A percentile compares a stretch with the other conserved stretches of the same genome.
Conservation (phyloP, 2,888 invertebrate species). For the Bibio marci region DNA sequence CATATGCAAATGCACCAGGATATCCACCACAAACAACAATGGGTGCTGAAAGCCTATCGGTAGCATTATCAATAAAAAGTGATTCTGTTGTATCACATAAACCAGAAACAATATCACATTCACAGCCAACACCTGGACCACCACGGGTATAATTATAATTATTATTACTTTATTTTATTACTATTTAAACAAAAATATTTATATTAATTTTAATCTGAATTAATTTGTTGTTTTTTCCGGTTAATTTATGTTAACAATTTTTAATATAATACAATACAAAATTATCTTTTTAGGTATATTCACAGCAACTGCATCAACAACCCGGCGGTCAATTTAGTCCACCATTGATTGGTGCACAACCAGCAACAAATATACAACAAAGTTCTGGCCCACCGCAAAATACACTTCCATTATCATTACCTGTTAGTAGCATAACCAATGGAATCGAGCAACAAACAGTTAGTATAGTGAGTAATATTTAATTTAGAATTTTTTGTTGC, state of each 20-base stretch:
- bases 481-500: background rate
- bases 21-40: conserved; percentile 23
- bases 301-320: background rate
- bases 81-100: conserved; percentile 17
- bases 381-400: background rate
- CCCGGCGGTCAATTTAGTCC: conserved; percentile 10
- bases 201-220: too few species aligned
- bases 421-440: conserved; percentile 15
- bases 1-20: conserved; percentile 27
- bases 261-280: background rate
- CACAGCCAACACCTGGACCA: conserved; percentile 15
- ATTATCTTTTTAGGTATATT: background rate
- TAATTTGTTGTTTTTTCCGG: too few species aligned
- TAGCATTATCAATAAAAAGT: conserved; percentile 18
- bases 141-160: background rate
- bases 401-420: conserved; percentile 9
- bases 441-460: conserved; percentile 20
- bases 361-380: background rate
- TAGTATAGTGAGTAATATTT: conserved; percentile 25
- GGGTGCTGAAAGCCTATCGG: conserved; percentile 19
- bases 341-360: conserved; percentile 9
- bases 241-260: too few species aligned
- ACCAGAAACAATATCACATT: conserved; percentile 13
- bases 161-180: too few species aligned
- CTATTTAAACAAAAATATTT: too few species aligned